Conservation (phyloP, 2,797 vertebrate genomes). For the Tragopan temminckii region DNA sequence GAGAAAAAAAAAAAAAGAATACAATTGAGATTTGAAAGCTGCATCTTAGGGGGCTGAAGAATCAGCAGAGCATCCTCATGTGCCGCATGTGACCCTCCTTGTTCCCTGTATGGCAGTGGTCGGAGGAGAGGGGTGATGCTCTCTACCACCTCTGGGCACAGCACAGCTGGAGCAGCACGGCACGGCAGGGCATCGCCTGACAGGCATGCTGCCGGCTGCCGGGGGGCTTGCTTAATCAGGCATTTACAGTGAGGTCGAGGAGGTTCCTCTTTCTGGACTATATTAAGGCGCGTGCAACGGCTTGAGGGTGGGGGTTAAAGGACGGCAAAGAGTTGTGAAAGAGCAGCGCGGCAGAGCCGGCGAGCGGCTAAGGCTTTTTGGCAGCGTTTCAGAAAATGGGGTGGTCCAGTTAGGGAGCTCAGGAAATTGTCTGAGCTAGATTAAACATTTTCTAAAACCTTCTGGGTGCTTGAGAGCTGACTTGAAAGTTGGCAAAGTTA, state of each 20-base stretch:
- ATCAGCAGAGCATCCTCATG: not conserved
- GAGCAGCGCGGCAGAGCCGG: conserved; percentile 15
- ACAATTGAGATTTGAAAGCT: not conserved
- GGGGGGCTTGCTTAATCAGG: not conserved
- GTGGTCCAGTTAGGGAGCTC: conserved; percentile 81
- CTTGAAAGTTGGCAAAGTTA: conserved; percentile 80
- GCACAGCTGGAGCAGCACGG: not conserved
- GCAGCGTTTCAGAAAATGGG: conserved; percentile 76
- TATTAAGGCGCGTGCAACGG: not conserved
- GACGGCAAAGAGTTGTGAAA: conserved; percentile 63
- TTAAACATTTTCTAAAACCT: conserved; percentile 84
- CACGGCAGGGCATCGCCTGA: fast-evolving
- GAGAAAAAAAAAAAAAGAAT: not conserved
- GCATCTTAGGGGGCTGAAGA: not conserved
- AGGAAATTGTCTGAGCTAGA: conserved; percentile 84
- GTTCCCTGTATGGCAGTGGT: not conserved
- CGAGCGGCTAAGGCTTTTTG: conserved; percentile 66
- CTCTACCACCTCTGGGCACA: not conserved
- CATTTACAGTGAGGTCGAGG: not conserved
- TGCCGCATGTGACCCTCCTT: fast-evolving
- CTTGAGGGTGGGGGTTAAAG: conserved; percentile 26
- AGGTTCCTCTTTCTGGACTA: conserved; percentile 63
- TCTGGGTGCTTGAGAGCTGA: conserved; percentile 73
- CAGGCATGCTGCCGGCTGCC: not conserved
- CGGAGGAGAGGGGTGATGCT: not conserved